These are phyloP conservation scores for Melieria crassipennis DNA, from an alignment of 2,888 invertebrate genomes.

Conservation along the genomic window DNA sequence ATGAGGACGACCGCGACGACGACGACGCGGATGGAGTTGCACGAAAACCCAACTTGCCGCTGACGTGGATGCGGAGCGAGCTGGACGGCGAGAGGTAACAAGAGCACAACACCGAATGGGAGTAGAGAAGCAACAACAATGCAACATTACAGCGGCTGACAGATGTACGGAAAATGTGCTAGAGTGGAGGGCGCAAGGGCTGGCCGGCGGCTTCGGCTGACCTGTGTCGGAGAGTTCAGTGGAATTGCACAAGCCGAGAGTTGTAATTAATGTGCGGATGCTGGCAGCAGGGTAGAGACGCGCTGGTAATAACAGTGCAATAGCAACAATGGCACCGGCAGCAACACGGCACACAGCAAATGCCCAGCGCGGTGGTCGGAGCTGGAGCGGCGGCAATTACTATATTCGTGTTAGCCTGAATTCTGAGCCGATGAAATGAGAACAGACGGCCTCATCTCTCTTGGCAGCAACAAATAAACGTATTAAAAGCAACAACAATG, in stretches of 20 bases:
- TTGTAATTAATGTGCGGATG: constrained; percentile 18
- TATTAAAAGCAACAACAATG: no score
- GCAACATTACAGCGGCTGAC: background rate
- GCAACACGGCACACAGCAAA: background rate
- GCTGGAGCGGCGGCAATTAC: no score
- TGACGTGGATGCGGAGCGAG: no score
- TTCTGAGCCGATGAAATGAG: no score
- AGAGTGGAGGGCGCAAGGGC: background rate
- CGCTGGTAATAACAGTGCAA: background rate
- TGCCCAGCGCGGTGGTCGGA: no score
- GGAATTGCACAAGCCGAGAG: constrained; percentile 19
- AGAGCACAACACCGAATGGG: background rate
- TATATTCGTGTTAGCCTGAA: no score
- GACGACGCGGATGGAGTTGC: no score
- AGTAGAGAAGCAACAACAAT: background rate
- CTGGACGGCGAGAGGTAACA: background rate
- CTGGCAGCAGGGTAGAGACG: background rate
- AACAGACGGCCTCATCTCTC: no score
- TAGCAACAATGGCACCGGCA: background rate
- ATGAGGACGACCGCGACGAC: no score
- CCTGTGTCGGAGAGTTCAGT: constrained; percentile 26
- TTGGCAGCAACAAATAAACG: no score
- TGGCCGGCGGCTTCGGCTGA: constrained; percentile 11
- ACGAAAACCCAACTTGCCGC: no score
- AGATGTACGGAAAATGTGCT: background rate